Evolutionary conservation across 2,113 vertebrate species (phyloP), one percentile per base, ranked within the genome.

Genomic region (Saimiri boliviensis): DNA sequence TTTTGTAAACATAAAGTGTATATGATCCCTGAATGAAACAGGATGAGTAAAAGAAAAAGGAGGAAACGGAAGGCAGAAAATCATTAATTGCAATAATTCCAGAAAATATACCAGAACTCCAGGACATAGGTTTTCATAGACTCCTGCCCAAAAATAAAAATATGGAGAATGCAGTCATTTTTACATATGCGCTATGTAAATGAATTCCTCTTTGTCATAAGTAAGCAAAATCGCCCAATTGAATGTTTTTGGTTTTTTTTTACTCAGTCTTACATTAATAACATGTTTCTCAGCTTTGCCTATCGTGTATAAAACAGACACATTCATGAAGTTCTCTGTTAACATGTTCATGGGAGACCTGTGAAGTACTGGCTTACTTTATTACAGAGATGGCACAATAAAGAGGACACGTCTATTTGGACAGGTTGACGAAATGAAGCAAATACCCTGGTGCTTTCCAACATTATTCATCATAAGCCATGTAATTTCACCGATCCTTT

Each of bases 191-290:
- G 0, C 23, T 80, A 4, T 76, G 27, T 27, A 74, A 93, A 73
- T 93, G 35, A 91, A 87, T 94, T 81, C 14, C 20, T 90, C 83
- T 94, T 87, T 97, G 54, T 89, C 54, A n/a, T 71, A 93, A 93
- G 42, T 76, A 95, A 95, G 47, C 32, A 91, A 32, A 81, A 82
- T 68, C 96, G 40, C 45, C 66, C 30, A 32, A 32, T 17, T 79
- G 40, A 37, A 49, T 32, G 8, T 30, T 30, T 87, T 80, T 32
- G 8, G 25, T 30, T 87, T 80, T 52, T 30, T 90, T 94, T 71
- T 76, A 45, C 8, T 91, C 25, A 47, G 3, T 89, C 47, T 92
- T 52, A 27, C 0, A 4, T 54, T 58, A 71, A 49, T 93, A 74
- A 58, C 19, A 70, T 27, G 21, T 77, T 97, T 85, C 77, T 91